These are phyloP conservation scores for Pseudorhombus dupliciocellatus DNA, from an alignment of 2,113 vertebrate genomes.

Conservation along the genomic window DNA sequence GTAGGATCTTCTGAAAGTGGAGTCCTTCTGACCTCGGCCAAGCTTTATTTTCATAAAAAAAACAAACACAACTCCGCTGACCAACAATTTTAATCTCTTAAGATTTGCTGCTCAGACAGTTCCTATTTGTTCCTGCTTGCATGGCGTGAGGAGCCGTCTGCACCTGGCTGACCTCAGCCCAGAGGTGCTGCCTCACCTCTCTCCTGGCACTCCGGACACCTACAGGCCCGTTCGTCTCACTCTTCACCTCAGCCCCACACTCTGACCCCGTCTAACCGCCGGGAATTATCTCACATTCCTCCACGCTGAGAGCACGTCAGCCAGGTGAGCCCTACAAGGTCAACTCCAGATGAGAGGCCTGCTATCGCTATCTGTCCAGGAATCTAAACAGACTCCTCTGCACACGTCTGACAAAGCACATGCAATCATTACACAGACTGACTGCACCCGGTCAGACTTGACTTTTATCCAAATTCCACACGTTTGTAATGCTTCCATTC, in stretches of 20 bases:
- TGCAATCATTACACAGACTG: not conserved
- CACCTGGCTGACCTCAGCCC: slow-evolving; percentile 62
- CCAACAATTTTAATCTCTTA: slow-evolving; percentile 30
- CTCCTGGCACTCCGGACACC: slow-evolving; percentile 40
- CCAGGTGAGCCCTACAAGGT: slow-evolving; percentile 57
- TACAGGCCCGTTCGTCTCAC: slow-evolving; percentile 47
- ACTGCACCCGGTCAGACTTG: not conserved
- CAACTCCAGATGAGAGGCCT: slow-evolving; percentile 18
- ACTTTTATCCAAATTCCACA: not conserved
- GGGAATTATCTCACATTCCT: slow-evolving; percentile 68
- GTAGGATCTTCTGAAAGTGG: slow-evolving; percentile 39
- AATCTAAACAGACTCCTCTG: slow-evolving; percentile 27
- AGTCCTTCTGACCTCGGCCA: slow-evolving; percentile 19
- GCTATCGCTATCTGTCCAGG: slow-evolving; percentile 14
- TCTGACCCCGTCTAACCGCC: slow-evolving; percentile 44
- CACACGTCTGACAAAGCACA: slow-evolving; percentile 1
- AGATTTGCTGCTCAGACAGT: slow-evolving; percentile 30
- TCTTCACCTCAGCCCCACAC: slow-evolving; percentile 42
- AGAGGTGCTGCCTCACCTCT: slow-evolving; percentile 28
- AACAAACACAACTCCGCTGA: not conserved
- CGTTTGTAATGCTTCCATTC: not conserved
- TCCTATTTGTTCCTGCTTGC: slow-evolving; percentile 27
- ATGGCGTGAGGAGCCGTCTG: slow-evolving; percentile 9
- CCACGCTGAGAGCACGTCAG: slow-evolving; percentile 33
- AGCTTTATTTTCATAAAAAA: slow-evolving; percentile 34